phyloP scores from a whole-genome alignment of 2,797 vertebrate species.

The Ficedula albicollis region DNA sequence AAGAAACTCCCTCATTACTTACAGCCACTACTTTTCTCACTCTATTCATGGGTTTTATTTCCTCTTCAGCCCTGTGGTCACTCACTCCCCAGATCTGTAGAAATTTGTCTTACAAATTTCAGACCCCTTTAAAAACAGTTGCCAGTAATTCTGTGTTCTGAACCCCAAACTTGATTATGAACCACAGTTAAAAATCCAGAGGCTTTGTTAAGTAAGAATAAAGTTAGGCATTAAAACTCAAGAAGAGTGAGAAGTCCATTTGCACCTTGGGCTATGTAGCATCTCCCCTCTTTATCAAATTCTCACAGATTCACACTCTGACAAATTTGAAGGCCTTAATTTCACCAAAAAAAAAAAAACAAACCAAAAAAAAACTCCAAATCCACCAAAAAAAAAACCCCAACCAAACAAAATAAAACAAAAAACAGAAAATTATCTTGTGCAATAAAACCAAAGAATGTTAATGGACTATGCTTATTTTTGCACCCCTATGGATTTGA shows the following conservation, averaged over 20 bases:
- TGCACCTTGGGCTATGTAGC: not conserved
- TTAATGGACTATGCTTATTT: not conserved
- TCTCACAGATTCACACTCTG: not conserved
- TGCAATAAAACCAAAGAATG: not conserved
- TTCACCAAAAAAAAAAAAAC: not conserved
- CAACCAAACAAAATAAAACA: not conserved
- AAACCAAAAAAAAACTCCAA: not conserved
- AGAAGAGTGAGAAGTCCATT: not conserved
- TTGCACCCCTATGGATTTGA: not conserved
- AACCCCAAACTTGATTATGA: accelerated
- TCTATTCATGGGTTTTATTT: not conserved
- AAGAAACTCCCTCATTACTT: not conserved
- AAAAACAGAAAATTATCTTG: not conserved
- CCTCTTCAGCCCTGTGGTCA: not conserved
- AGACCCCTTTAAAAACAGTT: not conserved
- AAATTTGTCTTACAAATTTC: not conserved
- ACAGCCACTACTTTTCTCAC: not conserved
- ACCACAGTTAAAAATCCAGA: not conserved
- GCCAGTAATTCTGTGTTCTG: not conserved
- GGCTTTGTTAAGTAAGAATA: not conserved
- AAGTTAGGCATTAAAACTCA: not conserved
- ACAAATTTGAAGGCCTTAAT: not conserved
- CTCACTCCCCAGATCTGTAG: not conserved
- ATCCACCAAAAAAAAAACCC: not conserved
- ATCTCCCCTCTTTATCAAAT: not conserved